These are phyloP conservation scores for Takifugu flavidus DNA, from an alignment of 2,113 vertebrate species.

Conservation along the genomic window DNA sequence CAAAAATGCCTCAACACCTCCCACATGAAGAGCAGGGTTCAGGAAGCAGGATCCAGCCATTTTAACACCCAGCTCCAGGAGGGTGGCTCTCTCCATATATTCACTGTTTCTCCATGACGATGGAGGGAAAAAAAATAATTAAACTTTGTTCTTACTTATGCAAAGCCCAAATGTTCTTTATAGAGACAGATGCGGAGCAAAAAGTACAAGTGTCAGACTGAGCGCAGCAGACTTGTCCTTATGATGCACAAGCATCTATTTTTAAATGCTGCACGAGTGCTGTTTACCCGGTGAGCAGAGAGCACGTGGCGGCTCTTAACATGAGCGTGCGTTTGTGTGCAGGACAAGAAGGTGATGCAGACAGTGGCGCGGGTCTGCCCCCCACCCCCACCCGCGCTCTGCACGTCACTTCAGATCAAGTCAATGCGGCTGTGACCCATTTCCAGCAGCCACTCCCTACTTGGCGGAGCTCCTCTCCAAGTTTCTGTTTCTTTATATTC, in stretches of 20 bases:
- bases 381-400: slow-evolving; percentile 4
- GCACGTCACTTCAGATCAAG: slow-evolving; percentile 61
- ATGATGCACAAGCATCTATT: slow-evolving; percentile 23
- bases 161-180: slow-evolving; percentile 13
- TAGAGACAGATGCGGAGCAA: neutral
- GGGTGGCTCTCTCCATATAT: slow-evolving; percentile 34
- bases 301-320: slow-evolving; percentile 12
- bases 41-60: slow-evolving; percentile 13
- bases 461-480: slow-evolving; percentile 16
- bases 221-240: slow-evolving; percentile 22
- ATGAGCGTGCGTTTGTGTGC: slow-evolving; percentile 15
- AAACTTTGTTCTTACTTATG: slow-evolving; percentile 27
- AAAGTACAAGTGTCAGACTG: slow-evolving; percentile 15
- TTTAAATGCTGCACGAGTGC: slow-evolving; percentile 22
- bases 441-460: slow-evolving; percentile 56
- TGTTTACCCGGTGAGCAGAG: slow-evolving; percentile 27
- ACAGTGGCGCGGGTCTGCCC: slow-evolving; percentile 38
- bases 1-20: slow-evolving; percentile 8
- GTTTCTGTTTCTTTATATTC: slow-evolving; percentile 16
- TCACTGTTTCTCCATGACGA: slow-evolving; percentile 25
- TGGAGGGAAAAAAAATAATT: slow-evolving; percentile 37
- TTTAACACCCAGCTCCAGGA: slow-evolving; percentile 33
- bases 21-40: slow-evolving; percentile 15
- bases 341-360: slow-evolving; percentile 50
- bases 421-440: slow-evolving; percentile 71